Evolutionary conservation across 2,888 invertebrate genomes (phyloP).

Genomic region (Spialia ferax): DNA sequence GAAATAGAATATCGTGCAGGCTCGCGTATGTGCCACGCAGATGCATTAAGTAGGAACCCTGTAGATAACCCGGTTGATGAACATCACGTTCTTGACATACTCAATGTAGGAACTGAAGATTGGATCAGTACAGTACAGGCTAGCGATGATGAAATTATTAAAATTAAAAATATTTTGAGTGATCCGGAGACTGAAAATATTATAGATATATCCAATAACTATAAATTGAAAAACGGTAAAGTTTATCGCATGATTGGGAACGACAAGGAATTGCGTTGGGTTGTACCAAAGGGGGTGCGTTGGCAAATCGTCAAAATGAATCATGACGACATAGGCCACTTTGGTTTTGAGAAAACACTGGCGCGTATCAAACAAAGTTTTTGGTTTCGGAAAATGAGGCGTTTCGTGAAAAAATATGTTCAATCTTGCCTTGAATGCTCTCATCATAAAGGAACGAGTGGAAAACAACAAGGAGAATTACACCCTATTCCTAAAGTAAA

Average conservation of each 20-base stretch:
- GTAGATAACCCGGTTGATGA: conserved; percentile 1
- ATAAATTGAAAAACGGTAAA: neutral
- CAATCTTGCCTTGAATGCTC: neutral
- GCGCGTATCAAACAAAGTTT: neutral
- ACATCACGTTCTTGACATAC: neutral
- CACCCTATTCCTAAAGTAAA: neutral
- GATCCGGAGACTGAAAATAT: neutral
- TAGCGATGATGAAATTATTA: neutral
- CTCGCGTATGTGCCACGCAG: neutral
- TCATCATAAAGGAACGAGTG: neutral
- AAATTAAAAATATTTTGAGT: conserved; percentile 1
- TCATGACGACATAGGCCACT: conserved; percentile 22
- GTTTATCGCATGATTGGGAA: neutral
- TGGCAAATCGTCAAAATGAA: neutral
- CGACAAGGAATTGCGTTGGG: neutral
- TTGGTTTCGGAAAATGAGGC: conserved; percentile 18
- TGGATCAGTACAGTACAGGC: conserved; percentile 7
- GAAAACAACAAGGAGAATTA: neutral
- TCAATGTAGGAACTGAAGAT: neutral
- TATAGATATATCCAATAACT: neutral
- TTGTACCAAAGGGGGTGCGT: neutral
- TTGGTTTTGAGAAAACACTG: conserved; percentile 18
- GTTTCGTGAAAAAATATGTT: conserved; percentile 3
- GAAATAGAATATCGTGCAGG: neutral
- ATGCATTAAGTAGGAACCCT: neutral